Conservation (phyloP, 2,888 invertebrate genomes). For the Pocota personata region DNA sequence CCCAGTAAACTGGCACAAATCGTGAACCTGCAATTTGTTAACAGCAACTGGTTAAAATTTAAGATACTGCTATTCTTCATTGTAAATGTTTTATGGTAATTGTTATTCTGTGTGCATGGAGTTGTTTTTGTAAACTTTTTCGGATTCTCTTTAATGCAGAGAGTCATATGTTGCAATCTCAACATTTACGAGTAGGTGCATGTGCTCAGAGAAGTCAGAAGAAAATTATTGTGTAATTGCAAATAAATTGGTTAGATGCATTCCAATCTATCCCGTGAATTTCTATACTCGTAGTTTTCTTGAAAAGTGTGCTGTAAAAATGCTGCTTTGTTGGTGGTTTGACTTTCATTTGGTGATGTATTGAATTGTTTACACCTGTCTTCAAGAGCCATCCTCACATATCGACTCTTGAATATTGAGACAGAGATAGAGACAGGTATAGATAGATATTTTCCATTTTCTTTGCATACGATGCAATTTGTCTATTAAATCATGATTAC, state of each 20-base stretch:
- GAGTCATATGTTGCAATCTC: neutral
- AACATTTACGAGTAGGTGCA: neutral
- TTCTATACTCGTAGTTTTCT: neutral
- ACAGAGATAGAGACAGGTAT: neutral
- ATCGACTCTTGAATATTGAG: neutral
- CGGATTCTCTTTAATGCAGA: neutral
- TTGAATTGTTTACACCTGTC: neutral
- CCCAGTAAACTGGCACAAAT: slow-evolving; percentile 58
- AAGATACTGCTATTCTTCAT: slow-evolving; percentile 2
- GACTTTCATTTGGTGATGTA: neutral
- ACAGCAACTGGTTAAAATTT: slow-evolving; percentile 42
- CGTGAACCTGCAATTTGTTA: slow-evolving; percentile 65
- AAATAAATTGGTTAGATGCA: slow-evolving; percentile 3
- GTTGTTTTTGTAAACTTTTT: neutral
- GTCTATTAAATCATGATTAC: too few relatives aligned
- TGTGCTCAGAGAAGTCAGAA: neutral
- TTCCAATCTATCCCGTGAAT: neutral
- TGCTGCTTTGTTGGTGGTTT: neutral
- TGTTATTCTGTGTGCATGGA: neutral
- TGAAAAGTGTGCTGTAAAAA: neutral
- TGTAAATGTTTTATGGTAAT: slow-evolving; percentile 1
- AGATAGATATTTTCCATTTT: too few relatives aligned
- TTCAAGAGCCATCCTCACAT: neutral
- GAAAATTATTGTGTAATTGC: slow-evolving; percentile 7
- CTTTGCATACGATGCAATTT: too few relatives aligned